Evolutionary conservation across 2,888 invertebrate species (phyloP).

Genomic region (Pteria penguin): DNA sequence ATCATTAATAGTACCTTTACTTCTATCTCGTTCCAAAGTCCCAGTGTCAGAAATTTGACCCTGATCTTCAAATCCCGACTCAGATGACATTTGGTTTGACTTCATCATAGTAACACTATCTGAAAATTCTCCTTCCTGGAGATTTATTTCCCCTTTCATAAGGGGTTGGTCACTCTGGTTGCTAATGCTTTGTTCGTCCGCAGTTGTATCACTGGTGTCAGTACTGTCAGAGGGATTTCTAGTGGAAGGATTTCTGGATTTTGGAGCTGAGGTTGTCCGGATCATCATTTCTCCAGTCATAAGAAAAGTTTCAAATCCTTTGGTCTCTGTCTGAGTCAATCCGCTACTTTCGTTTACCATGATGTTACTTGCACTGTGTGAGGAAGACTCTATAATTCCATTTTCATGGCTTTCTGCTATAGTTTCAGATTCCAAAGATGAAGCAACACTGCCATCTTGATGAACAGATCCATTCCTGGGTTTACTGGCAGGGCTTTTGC

Average conservation of each 20-base stretch:
- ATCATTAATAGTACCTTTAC: constrained; percentile 47
- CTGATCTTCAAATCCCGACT: constrained; percentile 63
- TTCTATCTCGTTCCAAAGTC: constrained; percentile 51
- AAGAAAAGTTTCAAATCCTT: constrained; percentile 85
- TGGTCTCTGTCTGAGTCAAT: constrained; percentile 45
- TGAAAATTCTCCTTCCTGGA: constrained; percentile 16
- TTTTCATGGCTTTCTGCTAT: constrained; percentile 38
- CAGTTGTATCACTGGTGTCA: constrained; percentile 50
- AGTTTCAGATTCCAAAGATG: constrained; percentile 3
- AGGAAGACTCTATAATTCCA: constrained; percentile 22
- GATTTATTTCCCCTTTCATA: constrained; percentile 13
- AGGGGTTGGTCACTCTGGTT: constrained; percentile 17
- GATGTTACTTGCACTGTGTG: constrained; percentile 40
- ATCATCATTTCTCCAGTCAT: constrained; percentile 98
- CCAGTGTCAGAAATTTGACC: constrained; percentile 53
- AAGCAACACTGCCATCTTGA: neutral
- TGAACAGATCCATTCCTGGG: constrained; percentile 19
- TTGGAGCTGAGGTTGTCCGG: constrained; percentile 87
- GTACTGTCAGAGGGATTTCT: constrained; percentile 54
- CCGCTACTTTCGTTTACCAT: constrained; percentile 41
- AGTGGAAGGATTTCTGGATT: constrained; percentile 49
- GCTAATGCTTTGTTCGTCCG: constrained; percentile 17
- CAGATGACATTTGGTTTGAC: constrained; percentile 50
- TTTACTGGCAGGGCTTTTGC: constrained; percentile 32
- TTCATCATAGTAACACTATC: constrained; percentile 23